Base-by-base conservation (phyloP, 1,140 invertebrate genomes). In the Geopemphigus sp. region DNA sequence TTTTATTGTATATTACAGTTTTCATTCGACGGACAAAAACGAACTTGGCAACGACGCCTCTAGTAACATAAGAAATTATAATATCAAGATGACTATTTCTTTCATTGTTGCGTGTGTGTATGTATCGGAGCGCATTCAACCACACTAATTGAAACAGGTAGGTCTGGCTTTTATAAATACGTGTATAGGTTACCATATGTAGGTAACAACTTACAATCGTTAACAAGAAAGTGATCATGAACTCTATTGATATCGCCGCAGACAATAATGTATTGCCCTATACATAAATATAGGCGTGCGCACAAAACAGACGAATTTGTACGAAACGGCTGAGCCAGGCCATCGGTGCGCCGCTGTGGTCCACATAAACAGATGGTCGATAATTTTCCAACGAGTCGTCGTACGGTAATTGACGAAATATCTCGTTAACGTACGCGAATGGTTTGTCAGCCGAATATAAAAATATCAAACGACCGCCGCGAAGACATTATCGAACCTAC, bases 211-310 rank as follows among this genome's bases (percentile, higher is more conserved):
- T 66, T 39, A 22, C 11, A 39, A 45, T n/a, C 32, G 32, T 66
- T 66, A 66, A 66, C 19, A 66, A 66, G 29, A 66, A 66, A 66
- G 19, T 14, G 63, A 22, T 66, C 63, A 66, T 39, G 19, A 64
- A 64, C 19, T n/a, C 4, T 39, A 19, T 64, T 64, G 10, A 19
- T n/a, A 22, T 22, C 26, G n/a, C 32, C 12, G 12, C 19, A n/a
- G 19, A 45, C 11, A 12, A 22, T 1, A 2, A 64, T 39, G 11
- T 39, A 54, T 54, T 19, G 19, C 15, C 47, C 4, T 39, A 8
- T 39, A 19, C 19, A 19, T 17, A 19, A 19, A 6, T 54, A 19
- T 54, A 19, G 1, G 32, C 8, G 32, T 50, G 1, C 14, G 5
- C 3, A 54, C 19, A 54, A 54, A 54, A 54, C 53, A 4, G 53